phyloP scores from a whole-genome alignment of 2,888 invertebrate genomes.

The Saturnia pavonia region DNA sequence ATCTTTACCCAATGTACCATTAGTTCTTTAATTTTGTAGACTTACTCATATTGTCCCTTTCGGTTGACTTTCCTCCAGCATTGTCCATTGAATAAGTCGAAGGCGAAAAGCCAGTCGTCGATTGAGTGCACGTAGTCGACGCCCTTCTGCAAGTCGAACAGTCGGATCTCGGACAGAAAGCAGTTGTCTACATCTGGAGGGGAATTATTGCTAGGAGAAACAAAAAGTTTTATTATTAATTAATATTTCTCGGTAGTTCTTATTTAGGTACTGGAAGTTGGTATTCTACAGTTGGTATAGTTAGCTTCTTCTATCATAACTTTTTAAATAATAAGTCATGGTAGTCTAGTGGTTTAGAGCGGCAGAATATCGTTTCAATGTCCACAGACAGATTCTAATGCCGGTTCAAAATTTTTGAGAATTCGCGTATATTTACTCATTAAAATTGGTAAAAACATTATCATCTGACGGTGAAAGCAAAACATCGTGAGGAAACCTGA shows the following conservation, averaged over 20 bases:
- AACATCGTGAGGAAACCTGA: no score
- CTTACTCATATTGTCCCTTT: constrained; percentile 58
- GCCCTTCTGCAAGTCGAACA: constrained; percentile 87
- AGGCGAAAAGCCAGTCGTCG: constrained; percentile 87
- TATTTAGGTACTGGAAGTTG: neutral
- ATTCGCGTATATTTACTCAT: no score
- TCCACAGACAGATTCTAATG: no score
- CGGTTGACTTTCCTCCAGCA: constrained; percentile 78
- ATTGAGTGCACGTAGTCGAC: constrained; percentile 87
- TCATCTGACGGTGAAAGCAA: no score
- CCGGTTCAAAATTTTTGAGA: no score
- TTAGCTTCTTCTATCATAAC: neutral
- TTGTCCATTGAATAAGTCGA: constrained; percentile 89
- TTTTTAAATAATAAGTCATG: no score
- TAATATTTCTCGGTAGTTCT: neutral
- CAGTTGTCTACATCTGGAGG: constrained; percentile 83
- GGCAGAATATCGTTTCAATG: no score
- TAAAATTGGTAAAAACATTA: no score
- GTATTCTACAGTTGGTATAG: neutral
- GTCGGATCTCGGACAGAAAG: constrained; percentile 88
- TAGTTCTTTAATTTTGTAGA: constrained; percentile 21
- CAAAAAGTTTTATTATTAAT: neutral
- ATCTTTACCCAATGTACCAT: no score
- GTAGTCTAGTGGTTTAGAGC: no score
- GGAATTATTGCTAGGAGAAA: constrained; percentile 53